Base-by-base conservation (phyloP, 2,888 invertebrate species). In the Linnaemya tessellans region DNA sequence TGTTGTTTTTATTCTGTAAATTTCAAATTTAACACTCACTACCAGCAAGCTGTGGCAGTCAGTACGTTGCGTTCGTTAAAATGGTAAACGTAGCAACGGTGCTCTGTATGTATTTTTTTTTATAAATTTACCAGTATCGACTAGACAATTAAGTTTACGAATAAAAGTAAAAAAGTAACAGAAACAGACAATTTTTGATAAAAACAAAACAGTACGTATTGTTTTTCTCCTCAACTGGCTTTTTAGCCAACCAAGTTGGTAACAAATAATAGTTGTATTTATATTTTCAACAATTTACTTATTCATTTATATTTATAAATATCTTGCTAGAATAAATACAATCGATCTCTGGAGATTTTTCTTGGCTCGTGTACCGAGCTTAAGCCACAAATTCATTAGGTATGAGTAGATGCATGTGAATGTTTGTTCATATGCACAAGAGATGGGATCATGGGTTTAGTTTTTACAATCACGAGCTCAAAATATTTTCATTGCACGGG, bases 181-280 rank as follows among this genome's bases (percentile, higher is more conserved):
- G 9, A 43, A 62, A 20, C 41, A 41, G 10, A 43, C 41, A 70
- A 15, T 58, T 49, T 60, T 49, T 60, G 25, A 58, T 35, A 74
- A 80, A 41, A 62, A 60, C 20, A 79, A 58, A 56, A 74, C 30
- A 51, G 7, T 68, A 4, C 3, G 35, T 38, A 60, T 65, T 51
- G 73, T 74, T 75, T 67, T 35, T 62, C 35, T 70, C 75, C 70
- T 64, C 62, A 84, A 83, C 81, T 88, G 87, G 85, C 86, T 87
- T 87, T 88, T 87, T 65, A 87, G 87, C 67, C 73, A 84, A 83
- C 67, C 73, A 84, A 83, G 87, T 87, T 87, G 75, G 87, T 79
- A 84, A 86, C 86, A 86, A 77, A 80, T 84, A 80, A 79, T 68
- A 74, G 65, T 79, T 64, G 73, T 74, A 67, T 73, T 79, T 83